Evolutionary conservation across 2,797 vertebrate genomes (phyloP).

Genomic region (Emys orbicularis): DNA sequence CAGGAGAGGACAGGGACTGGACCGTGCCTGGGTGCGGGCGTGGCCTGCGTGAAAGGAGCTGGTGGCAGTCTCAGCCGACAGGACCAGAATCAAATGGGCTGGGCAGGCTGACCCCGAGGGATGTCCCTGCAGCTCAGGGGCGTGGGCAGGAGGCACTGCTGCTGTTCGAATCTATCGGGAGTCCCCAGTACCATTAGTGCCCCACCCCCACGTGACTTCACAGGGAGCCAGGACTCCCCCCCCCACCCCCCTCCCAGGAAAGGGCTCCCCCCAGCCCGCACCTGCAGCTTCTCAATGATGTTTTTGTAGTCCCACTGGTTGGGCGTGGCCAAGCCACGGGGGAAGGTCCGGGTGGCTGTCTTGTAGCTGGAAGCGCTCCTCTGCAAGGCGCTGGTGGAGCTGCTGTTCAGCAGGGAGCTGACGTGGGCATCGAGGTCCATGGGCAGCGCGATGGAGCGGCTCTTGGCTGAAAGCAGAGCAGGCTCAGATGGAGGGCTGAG

Average conservation of each 20-base stretch:
- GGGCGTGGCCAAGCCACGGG: slow-evolving; percentile 82
- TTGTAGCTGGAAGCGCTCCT: slow-evolving; percentile 89
- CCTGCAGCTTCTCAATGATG: slow-evolving; percentile 98
- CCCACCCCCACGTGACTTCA: accelerated
- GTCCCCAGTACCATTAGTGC: accelerated
- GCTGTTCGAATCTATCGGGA: background rate
- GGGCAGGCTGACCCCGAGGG: background rate
- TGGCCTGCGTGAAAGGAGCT: too few relatives aligned
- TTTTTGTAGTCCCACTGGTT: slow-evolving; percentile 99
- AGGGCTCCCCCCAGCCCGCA: slow-evolving; percentile 9
- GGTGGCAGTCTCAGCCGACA: background rate
- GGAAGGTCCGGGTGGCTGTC: slow-evolving; percentile 77
- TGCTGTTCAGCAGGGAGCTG: slow-evolving; percentile 86
- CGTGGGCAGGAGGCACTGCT: background rate
- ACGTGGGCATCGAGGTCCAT: slow-evolving; percentile 93
- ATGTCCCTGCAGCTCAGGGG: background rate
- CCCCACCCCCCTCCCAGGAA: background rate
- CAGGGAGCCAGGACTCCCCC: accelerated
- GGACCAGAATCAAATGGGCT: background rate
- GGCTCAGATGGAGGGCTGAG: background rate
- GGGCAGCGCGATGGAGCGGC: slow-evolving; percentile 88
- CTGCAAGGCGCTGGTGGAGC: slow-evolving; percentile 81
- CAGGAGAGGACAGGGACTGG: background rate
- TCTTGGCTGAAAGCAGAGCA: slow-evolving; percentile 85
- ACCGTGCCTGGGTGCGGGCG: too few relatives aligned